phyloP scores from a whole-genome alignment of 1,140 invertebrate species.

The Streblospio benedicti region DNA sequence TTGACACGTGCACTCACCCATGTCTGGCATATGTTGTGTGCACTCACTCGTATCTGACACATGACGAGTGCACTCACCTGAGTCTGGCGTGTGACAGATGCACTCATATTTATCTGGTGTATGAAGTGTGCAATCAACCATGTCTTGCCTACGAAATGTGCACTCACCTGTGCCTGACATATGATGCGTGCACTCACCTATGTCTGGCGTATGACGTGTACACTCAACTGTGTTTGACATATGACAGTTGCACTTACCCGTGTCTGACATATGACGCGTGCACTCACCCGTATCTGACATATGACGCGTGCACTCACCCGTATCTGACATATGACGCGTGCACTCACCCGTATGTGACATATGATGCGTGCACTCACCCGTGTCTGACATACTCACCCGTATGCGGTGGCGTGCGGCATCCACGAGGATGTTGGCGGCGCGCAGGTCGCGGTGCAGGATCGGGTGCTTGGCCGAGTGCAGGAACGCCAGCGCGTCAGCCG shows the following conservation, averaged over 20 bases:
- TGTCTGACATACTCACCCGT: slow-evolving; percentile 31
- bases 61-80: neutral
- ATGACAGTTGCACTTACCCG: neutral
- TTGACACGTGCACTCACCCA: no score
- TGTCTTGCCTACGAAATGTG: neutral
- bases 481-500: slow-evolving; percentile 77
- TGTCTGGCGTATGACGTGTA: slow-evolving; percentile 31
- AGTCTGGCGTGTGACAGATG: neutral
- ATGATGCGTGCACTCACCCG: neutral
- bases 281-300: neutral
- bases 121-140: neutral
- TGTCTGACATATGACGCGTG: neutral
- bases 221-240: neutral
- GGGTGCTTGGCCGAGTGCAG: slow-evolving; percentile 90
- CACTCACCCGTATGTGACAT: neutral
- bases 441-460: slow-evolving; percentile 80
- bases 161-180: neutral
- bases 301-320: neutral
- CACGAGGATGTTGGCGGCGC: slow-evolving; percentile 98
- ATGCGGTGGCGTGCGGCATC: no score
- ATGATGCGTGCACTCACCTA: neutral
- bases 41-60: neutral
- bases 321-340: neutral
- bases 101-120: no score
- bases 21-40: no score